These are phyloP conservation scores for Pseudotriccus pelzelni DNA, from an alignment of 2,797 vertebrate species.

Conservation along the genomic window DNA sequence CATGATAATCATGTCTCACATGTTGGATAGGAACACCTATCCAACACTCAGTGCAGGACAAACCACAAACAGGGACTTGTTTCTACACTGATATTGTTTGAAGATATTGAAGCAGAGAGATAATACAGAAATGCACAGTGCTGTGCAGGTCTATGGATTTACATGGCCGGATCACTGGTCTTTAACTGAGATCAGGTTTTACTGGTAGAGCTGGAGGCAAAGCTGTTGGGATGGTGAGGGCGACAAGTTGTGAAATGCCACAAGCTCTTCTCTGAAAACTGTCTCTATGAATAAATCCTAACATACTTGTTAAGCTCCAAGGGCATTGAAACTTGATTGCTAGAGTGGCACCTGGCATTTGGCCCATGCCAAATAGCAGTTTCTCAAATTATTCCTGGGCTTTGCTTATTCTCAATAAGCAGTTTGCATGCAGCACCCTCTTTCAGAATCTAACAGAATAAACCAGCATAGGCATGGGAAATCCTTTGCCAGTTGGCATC, in stretches of 20 bases:
- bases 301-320: neutral
- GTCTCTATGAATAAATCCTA: neutral
- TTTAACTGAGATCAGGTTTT: neutral
- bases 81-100: neutral
- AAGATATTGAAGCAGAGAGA: neutral
- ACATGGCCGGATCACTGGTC: neutral
- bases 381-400: neutral
- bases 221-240: neutral
- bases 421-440: neutral
- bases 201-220: neutral
- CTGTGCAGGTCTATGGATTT: neutral
- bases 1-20: neutral
- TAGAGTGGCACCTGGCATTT: neutral
- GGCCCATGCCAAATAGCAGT: neutral
- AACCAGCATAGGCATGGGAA: neutral
- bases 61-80: neutral
- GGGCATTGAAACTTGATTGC: neutral
- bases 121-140: neutral
- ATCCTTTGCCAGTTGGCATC: constrained; percentile 24
- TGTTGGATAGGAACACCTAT: neutral
- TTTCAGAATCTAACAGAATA: neutral
- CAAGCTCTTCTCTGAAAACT: neutral
- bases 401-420: neutral
- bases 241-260: neutral
- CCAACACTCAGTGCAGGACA: neutral